Percentiles rank a stretch among this genome's conserved stretches.
These are phyloP conservation scores for Chaetorhynchus papuensis DNA, from an alignment of 2,113 vertebrate species.

Conservation along the genomic window DNA sequence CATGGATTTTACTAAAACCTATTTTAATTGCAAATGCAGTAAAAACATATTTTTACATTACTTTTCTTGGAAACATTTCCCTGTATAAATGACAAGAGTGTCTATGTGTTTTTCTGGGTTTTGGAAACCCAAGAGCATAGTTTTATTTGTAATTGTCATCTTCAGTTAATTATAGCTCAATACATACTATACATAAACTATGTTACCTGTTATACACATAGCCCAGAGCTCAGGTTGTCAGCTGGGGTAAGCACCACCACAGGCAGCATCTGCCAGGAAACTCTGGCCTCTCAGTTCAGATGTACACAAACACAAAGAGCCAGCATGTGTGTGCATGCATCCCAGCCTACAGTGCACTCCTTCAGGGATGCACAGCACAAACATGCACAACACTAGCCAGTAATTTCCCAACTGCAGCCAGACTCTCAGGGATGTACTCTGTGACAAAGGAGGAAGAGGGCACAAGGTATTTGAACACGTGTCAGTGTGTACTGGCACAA, in stretches of 20 bases:
- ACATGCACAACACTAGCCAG: neutral
- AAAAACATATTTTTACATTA: constrained; percentile 70
- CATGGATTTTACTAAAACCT: constrained; percentile 67
- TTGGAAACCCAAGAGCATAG: constrained; percentile 71
- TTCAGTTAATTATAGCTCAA: constrained; percentile 72
- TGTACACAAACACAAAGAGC: neutral
- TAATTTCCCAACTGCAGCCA: neutral
- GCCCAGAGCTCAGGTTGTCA: neutral
- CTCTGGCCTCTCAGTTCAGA: neutral
- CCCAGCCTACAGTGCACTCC: neutral
- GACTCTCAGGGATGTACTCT: neutral
- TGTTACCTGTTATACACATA: constrained; percentile 39
- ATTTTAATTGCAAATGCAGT: constrained; percentile 76
- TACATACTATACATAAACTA: constrained; percentile 50
- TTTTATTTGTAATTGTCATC: constrained; percentile 75
- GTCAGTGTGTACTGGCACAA: neutral
- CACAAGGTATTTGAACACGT: neutral
- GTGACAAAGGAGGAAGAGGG: neutral
- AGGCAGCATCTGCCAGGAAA: neutral
- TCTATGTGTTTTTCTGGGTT: constrained; percentile 71
- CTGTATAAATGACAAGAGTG: constrained; percentile 56
- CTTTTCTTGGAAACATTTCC: constrained; percentile 77
- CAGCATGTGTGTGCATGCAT: neutral
- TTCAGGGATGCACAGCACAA: neutral
- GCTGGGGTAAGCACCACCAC: neutral